These are phyloP conservation scores for Anolis carolinensis DNA, from an alignment of 2,113 vertebrate species.

Conservation along the genomic window DNA sequence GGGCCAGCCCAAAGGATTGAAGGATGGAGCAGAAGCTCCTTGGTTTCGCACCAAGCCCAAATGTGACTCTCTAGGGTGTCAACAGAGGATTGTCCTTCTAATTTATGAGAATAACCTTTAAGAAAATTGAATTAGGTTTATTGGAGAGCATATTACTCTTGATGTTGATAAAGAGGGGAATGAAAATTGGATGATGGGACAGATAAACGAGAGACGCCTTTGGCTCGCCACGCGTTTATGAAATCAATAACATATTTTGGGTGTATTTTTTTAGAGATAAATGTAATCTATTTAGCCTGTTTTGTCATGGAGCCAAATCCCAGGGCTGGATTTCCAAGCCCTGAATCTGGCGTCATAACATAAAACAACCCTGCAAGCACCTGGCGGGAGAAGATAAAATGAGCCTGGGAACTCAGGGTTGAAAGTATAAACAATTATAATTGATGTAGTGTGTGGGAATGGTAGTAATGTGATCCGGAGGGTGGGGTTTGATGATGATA, in stretches of 20 bases:
- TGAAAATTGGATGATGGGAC: not conserved
- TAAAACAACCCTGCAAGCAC: too few relatives aligned
- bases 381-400: too few relatives aligned
- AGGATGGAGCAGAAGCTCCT: rapidly evolving
- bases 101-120: conserved; percentile 1
- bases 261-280: not conserved
- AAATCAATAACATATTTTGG: rapidly evolving
- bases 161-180: not conserved
- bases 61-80: not conserved
- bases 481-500: too few relatives aligned
- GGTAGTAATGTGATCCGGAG: too few relatives aligned
- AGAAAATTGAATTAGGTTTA: not conserved
- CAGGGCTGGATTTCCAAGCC: too few relatives aligned
- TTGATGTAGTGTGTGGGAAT: too few relatives aligned
- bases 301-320: too few relatives aligned
- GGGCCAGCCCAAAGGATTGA: not conserved
- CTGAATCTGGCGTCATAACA: too few relatives aligned
- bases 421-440: too few relatives aligned
- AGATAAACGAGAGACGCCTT: not conserved
- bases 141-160: not conserved
- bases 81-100: not conserved
- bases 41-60: not conserved
- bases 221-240: not conserved
- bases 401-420: too few relatives aligned
- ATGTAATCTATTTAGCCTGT: not conserved